These are phyloP conservation scores for Boleophthalmus pectinirostris DNA, from an alignment of 2,113 vertebrate genomes.

Conservation along the genomic window DNA sequence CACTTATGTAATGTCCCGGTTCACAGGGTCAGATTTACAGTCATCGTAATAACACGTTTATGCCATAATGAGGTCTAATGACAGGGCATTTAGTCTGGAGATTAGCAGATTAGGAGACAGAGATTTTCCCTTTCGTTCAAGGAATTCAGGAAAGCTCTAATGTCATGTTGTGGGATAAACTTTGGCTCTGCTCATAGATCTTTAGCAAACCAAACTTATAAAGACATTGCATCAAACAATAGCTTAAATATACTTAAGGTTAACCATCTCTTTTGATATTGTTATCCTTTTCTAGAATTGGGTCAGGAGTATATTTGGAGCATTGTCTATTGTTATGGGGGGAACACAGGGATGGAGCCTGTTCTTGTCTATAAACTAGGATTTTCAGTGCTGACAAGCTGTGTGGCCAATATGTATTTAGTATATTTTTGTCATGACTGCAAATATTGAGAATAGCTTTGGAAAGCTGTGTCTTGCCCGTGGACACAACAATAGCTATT, in stretches of 20 bases:
- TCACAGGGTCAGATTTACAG: neutral
- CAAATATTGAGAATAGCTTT: too few species aligned
- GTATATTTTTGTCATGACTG: too few species aligned
- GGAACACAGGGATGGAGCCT: neutral
- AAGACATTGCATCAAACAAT: neutral
- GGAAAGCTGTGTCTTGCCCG: too few species aligned
- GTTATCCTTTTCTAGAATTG: neutral
- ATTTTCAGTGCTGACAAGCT: neutral
- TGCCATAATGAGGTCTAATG: slow-evolving; percentile 8
- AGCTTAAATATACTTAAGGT: neutral
- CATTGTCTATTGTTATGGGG: neutral
- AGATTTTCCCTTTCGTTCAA: slow-evolving; percentile 28
- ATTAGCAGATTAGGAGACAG: slow-evolving; percentile 39
- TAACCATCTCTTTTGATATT: neutral
- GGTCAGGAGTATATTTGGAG: neutral
- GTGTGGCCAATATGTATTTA: too few species aligned
- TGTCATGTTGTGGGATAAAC: slow-evolving; percentile 30
- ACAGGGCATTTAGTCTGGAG: slow-evolving; percentile 14
- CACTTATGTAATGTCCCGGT: neutral
- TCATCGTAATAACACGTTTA: neutral
- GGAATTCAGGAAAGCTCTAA: slow-evolving; percentile 24
- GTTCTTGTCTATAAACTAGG: neutral
- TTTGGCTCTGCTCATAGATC: slow-evolving; percentile 28
- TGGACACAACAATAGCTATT: too few species aligned
- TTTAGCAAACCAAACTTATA: neutral